Base-by-base conservation (phyloP, 2,888 invertebrate genomes). In the Synergus umbraculus region DNA sequence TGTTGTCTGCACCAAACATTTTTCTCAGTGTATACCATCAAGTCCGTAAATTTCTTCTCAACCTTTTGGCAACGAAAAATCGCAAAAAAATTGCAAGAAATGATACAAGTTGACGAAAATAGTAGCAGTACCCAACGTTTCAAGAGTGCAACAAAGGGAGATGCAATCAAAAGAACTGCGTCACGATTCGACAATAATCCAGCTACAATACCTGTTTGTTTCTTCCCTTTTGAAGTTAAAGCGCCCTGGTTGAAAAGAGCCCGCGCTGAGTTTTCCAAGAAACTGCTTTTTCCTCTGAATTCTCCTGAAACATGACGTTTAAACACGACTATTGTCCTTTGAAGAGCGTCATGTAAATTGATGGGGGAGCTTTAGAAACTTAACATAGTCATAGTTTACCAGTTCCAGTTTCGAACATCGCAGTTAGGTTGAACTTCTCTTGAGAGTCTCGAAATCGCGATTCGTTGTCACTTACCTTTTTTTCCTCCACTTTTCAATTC, bases 361-460 rank as follows among this genome's bases (percentile, higher is more conserved):
- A 15, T 54, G 9, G 9, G 49, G 4, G 12, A 44, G 67, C 12
- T 29, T 46, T 22, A 22, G 22, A 12, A 46, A 54, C 37, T 69
- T 69, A 29, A 29, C 9, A 22, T 54, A 54, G 60, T 60, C 60
- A 60, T 12, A 22, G 60, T 60, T 60, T 22, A 60, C 22, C 60
- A 22, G 22, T 60, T 60, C 22, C 1, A 54, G 22, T 73, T 37
- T 29, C 3, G 15, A 73, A 73, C 15, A 41, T 46, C 15, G 8
- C 15, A 69, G 69, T 54, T 73, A 49, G 4, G 37, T 37, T 49
- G 37, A 73, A 73, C 49, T 73, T 73, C 49, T 73, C 73, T 73
- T 29, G 29, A 73, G 29, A 73, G 49, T 69, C 67, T 69, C 12
- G 46, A 73, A 73, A 73, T 73, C 73, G 37, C 54, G 29, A 73